Evolutionary conservation across 2,888 invertebrate genomes (phyloP), one percentile per base, ranked within the genome.

Genomic region (Marasmarcha lunaedactyla): DNA sequence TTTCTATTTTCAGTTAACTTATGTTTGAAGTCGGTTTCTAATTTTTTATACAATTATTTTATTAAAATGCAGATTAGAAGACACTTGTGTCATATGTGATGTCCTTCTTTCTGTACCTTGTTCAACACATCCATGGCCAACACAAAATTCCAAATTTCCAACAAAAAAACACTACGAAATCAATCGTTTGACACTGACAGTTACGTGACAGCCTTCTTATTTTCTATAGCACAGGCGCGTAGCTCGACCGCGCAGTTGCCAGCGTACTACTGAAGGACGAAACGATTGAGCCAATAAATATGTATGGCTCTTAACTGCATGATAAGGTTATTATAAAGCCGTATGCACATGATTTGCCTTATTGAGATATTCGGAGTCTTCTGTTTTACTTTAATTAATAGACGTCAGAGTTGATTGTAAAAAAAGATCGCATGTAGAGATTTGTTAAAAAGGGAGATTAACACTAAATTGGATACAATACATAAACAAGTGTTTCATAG

Each of bases 91-190:
- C 30, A 11, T 7, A 30, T 20, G 20, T 20, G 3, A 30, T 3
- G 10, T 30, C 30, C 11, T 30, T 30, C 4, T 30, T 3, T 7
- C 30, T 30, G 25, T 40, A 46, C 45, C 45, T 46, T 46, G 40
- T 26, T 40, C 1, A 46, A 14, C 35, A 43, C 38, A 42, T 46
- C 45, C 45, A 46, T 46, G 25, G 33, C 36, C 14, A 14, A 20
- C 2, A 14, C 15, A 30, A 10, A 7, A 30, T 7, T 7, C 4
- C 3, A 20, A 20, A 20, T 5, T 7, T n/a, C n/a, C n/a, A 25
- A 30, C 30, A 30, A 9, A 30, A 30, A 30, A 30, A 9, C 10
- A 11, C 9, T 11, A 25, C 25, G 25, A 30, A 30, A 30, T 7
- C 11, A n/a, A 2, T 3, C 30, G n/a, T n/a, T 9, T 7, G 2